Conservation (phyloP, 1,140 invertebrate genomes). For the Drosophila pseudoananassae region DNA sequence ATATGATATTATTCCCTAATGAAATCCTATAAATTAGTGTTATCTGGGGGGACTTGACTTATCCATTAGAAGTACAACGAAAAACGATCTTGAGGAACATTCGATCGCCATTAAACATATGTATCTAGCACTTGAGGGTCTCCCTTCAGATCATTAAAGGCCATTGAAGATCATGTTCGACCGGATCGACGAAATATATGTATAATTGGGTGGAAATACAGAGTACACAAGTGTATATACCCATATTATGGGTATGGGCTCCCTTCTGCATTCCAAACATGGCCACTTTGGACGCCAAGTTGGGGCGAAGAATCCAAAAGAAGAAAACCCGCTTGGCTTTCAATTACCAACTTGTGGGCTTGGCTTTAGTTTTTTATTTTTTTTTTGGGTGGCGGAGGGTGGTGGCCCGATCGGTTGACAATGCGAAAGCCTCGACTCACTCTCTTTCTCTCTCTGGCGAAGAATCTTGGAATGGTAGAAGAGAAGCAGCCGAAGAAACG, state of each 20-base stretch:
- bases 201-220: constrained; percentile 38
- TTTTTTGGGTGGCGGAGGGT: constrained; percentile 25
- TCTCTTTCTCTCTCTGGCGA: constrained; percentile 25
- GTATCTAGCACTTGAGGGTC: constrained; percentile 27
- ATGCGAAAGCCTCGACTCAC: constrained; percentile 15
- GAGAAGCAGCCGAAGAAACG: constrained; percentile 23
- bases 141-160: constrained; percentile 2
- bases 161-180: constrained; percentile 26
- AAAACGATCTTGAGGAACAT: constrained; percentile 1
- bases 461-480: constrained; percentile 12
- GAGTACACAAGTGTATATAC: constrained; percentile 16
- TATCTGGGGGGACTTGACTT: not conserved
- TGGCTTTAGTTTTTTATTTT: constrained; percentile 18
- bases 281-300: not conserved
- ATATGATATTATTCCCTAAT: not conserved
- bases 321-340: constrained; percentile 42
- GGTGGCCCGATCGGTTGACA: constrained; percentile 37
- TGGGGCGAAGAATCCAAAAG: constrained; percentile 4
- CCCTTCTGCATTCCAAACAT: constrained; percentile 32
- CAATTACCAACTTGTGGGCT: constrained; percentile 37
- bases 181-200: not conserved
- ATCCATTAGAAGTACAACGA: not conserved
- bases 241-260: no score
- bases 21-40: not conserved
- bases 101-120: not conserved